Conservation (phyloP, 2,888 invertebrate genomes). For the Eupithecia subumbrata region DNA sequence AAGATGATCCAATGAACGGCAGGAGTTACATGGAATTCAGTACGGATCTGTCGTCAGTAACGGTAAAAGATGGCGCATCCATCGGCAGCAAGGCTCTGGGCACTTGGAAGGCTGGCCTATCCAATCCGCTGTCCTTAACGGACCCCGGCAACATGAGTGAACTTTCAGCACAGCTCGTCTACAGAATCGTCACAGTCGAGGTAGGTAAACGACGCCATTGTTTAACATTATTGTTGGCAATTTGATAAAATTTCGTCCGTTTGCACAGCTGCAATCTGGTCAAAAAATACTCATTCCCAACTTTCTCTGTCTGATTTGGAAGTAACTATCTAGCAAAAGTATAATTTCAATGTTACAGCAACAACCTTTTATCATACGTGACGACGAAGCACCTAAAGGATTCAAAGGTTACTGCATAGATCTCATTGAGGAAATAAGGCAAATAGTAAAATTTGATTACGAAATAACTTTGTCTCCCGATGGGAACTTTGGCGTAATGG, state of each 20-base stretch:
- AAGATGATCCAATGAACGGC: conserved; percentile 87
- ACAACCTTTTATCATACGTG: conserved; percentile 92
- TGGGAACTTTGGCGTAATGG: conserved; percentile 94
- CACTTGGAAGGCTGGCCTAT: conserved; percentile 90
- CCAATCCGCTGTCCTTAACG: conserved; percentile 86
- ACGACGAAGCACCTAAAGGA: conserved; percentile 86
- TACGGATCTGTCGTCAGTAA: conserved; percentile 88
- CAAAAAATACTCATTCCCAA: conserved; percentile 59
- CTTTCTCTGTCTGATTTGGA: conserved; percentile 51
- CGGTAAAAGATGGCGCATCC: conserved; percentile 88
- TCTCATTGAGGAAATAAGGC: conserved; percentile 93
- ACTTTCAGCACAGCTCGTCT: conserved; percentile 92
- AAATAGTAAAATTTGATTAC: conserved; percentile 94
- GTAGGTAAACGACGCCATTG: conserved; percentile 84
- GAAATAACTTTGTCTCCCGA: conserved; percentile 92
- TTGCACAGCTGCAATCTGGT: conserved; percentile 68
- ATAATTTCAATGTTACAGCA: conserved; percentile 78
- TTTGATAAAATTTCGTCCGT: conserved; percentile 64
- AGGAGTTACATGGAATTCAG: conserved; percentile 90
- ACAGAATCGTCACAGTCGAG: conserved; percentile 92
- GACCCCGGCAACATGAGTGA: conserved; percentile 88
- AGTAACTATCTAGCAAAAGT: not conserved
- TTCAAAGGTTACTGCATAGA: conserved; percentile 97
- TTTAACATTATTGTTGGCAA: conserved; percentile 62
- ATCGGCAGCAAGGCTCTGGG: conserved; percentile 89